Base-by-base conservation (phyloP, 2,113 vertebrate species). In the Microcebus murinus region DNA sequence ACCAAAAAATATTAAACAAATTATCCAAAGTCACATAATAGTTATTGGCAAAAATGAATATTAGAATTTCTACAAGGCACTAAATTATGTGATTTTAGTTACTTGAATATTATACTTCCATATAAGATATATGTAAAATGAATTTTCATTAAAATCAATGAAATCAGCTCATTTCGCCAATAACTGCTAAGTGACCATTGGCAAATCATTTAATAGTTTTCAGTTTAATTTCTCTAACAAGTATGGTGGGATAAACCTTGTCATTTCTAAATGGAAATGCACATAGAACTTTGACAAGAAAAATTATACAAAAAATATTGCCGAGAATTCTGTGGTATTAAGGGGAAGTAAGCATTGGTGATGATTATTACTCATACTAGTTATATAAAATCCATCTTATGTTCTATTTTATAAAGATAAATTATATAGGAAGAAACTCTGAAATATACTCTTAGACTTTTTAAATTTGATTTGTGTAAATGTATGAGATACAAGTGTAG, bases 31-130 rank as follows among this genome's bases (percentile, higher is more conserved):
- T 61, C 39, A 59, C 14, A 70, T 90, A 63, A 18, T 12, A 76
- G 29, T 87, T 88, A 48, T 65, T 86, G 67, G 25, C 20, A 85
- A 87, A 87, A 93, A 91, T 48, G 50, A 87, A 79, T 81, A 39
- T 10, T 59, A 68, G 7, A 84, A 88, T 9, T 17, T 89, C 36
- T 94, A 39, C 29, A 95, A 73, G 5, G 90, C 27, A 52, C 23
- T 71, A 42, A 94, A 45, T 76, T 65, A 65, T 9, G 13, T 67
- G 3, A 71, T 4, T 52, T 67, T 14, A 48, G 1, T 31, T 94
- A 31, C 2, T 8, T 36, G 57, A 50, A 4, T 76, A 36, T 36
- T 76, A n/a, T 20, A 93, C 4, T 57, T 87, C 17, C n/a, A 27
- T 73, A 14, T 68, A 68, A 74, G 8, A 57, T 27, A 89, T 23